A percentile compares a stretch with the other conserved stretches of the same genome.
Evolutionary conservation across 2,113 vertebrate species (phyloP).

Genomic region (Melanotaenia duboulayi): DNA sequence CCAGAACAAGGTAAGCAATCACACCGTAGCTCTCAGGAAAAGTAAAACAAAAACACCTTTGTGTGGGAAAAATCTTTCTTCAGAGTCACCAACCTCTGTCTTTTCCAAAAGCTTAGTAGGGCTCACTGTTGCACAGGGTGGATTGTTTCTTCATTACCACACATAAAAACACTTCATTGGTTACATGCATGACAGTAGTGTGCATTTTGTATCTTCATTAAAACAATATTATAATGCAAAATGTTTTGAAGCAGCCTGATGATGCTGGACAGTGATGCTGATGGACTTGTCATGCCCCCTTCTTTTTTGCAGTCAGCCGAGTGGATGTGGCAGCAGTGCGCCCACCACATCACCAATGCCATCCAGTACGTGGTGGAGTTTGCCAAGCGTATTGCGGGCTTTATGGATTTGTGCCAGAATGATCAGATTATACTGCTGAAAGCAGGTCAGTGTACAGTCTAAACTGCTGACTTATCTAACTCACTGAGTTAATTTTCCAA

Average conservation of each 20-base stretch:
- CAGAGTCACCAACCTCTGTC: too few species aligned
- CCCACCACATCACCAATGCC: slow-evolving; percentile 88
- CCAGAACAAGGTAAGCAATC: slow-evolving; percentile 86
- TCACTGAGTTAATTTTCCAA: neutral
- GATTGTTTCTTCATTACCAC: too few species aligned
- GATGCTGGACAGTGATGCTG: neutral
- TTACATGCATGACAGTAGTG: too few species aligned
- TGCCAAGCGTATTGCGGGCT: slow-evolving; percentile 89
- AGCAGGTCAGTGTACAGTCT: slow-evolving; percentile 84
- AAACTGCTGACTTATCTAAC: neutral
- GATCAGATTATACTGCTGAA: slow-evolving; percentile 92
- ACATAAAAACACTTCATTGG: too few species aligned
- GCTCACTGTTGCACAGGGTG: too few species aligned
- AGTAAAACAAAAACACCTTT: too few species aligned
- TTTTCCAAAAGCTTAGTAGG: too few species aligned
- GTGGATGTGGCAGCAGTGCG: slow-evolving; percentile 90
- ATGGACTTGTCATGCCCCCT: neutral
- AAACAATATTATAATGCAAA: too few species aligned
- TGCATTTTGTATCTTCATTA: too few species aligned
- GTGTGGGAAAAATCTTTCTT: too few species aligned
- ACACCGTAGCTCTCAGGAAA: too few species aligned
- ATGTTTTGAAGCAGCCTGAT: neutral
- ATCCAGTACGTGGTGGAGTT: slow-evolving; percentile 93
- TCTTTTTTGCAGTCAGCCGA: slow-evolving; percentile 82
- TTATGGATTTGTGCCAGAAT: slow-evolving; percentile 93